Percentiles rank a stretch among this genome's conserved stretches.
phyloP scores from a whole-genome alignment of 35 echinoderm and acorn worm species.

The Ophiothrix spiculata region DNA sequence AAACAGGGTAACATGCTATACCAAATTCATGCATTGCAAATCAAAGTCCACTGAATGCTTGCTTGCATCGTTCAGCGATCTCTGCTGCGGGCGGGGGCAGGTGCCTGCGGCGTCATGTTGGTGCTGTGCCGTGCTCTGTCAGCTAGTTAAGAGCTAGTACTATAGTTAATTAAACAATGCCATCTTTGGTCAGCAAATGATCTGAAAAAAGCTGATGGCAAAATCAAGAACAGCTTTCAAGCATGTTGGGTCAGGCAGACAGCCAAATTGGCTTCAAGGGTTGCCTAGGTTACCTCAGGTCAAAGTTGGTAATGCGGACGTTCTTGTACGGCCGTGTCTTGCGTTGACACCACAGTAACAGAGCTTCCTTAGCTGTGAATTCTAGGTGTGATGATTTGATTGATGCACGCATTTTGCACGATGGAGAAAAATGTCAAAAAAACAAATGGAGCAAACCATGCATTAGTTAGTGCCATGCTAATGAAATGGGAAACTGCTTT shows the following conservation, averaged over 20 bases:
- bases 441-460: constrained; percentile 45
- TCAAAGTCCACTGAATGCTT: background rate
- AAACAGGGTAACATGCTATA: constrained; percentile 43
- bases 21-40: constrained; percentile 11
- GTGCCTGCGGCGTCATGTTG: too few species aligned
- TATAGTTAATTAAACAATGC: too few species aligned
- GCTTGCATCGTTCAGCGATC: background rate
- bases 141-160: too few species aligned
- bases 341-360: constrained; percentile 93
- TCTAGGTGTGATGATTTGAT: constrained; percentile 24
- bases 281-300: constrained; percentile 70
- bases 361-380: constrained; percentile 72
- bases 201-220: too few species aligned
- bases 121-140: background rate
- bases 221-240: too few species aligned
- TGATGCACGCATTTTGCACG: background rate
- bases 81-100: background rate
- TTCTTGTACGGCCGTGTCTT: constrained; percentile 93
- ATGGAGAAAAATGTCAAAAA: background rate
- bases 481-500: too few species aligned
- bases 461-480: constrained; percentile 39
- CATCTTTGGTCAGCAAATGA: too few species aligned
- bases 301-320: constrained; percentile 78
- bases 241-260: background rate
- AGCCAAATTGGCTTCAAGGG: constrained; percentile 2